These are phyloP conservation scores for Yponomeuta cagnagella DNA, from an alignment of 2,888 invertebrate genomes.

Conservation along the genomic window DNA sequence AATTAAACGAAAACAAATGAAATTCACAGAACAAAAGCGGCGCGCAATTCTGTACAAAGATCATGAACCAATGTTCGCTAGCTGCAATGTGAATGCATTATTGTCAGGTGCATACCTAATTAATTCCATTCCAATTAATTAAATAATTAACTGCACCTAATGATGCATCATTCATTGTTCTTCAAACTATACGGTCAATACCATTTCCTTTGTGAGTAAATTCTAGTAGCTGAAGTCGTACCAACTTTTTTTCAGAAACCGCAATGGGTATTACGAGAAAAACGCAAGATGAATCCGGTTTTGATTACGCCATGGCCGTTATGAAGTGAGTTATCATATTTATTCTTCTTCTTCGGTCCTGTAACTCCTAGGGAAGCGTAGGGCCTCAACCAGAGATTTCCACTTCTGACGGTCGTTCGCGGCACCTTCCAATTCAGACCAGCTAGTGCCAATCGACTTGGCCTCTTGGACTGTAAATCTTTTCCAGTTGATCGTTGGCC, in stretches of 20 bases:
- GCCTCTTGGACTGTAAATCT: no score
- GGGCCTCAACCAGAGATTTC: no score
- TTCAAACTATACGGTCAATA: no score
- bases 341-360: background rate
- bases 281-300: conserved; percentile 82
- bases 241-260: conserved; percentile 75
- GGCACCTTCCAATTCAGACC: no score
- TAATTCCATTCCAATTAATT: background rate
- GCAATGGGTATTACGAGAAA: conserved; percentile 89
- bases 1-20: background rate
- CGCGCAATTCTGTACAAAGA: background rate
- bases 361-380: no score
- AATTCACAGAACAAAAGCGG: background rate
- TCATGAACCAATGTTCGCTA: background rate
- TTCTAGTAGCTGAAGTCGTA: background rate
- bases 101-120: background rate
- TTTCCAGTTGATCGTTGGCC: no score
- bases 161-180: no score
- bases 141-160: no score
- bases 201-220: no score
- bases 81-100: background rate
- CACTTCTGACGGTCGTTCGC: no score
- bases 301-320: conserved; percentile 89
- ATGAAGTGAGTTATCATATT: conserved; percentile 75
- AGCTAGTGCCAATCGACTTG: no score